phyloP scores from a whole-genome alignment of 2,797 vertebrate genomes.

The Acomys russatus region DNA sequence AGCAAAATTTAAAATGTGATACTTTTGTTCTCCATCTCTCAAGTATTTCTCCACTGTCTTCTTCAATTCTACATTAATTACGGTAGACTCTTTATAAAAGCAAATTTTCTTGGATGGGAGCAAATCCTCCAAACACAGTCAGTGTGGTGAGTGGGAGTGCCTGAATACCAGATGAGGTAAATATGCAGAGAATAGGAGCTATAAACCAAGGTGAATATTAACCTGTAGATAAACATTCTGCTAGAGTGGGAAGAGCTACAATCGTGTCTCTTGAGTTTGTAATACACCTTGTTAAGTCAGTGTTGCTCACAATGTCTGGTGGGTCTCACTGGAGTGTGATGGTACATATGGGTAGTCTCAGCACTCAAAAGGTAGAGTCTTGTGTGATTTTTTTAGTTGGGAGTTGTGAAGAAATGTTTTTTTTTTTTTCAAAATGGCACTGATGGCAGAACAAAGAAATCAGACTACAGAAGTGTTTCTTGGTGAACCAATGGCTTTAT shows the following conservation, averaged over 20 bases:
- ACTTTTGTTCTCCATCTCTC: neutral
- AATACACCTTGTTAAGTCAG: constrained; percentile 22
- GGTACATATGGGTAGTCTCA: neutral
- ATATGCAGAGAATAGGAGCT: neutral
- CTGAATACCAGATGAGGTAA: neutral
- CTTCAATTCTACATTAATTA: constrained; percentile 31
- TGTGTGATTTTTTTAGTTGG: neutral
- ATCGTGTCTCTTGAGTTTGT: neutral
- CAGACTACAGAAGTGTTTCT: neutral
- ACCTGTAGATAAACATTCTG: neutral
- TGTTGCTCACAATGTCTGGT: neutral
- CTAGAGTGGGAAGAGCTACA: neutral
- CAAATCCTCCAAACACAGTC: neutral
- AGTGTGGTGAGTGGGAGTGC: neutral
- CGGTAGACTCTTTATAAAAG: constrained; percentile 16
- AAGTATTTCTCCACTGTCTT: constrained; percentile 1
- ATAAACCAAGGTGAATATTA: neutral
- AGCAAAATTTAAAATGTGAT: neutral
- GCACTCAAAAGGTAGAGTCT: neutral
- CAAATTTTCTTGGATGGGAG: neutral
- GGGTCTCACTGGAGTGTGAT: neutral
- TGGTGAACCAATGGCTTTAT: neutral
- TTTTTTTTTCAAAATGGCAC: neutral
- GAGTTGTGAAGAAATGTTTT: neutral
- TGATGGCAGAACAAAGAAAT: neutral